These are phyloP conservation scores for Drosophila sulfurigaster DNA, from an alignment of 1,140 invertebrate species.

Conservation along the genomic window DNA sequence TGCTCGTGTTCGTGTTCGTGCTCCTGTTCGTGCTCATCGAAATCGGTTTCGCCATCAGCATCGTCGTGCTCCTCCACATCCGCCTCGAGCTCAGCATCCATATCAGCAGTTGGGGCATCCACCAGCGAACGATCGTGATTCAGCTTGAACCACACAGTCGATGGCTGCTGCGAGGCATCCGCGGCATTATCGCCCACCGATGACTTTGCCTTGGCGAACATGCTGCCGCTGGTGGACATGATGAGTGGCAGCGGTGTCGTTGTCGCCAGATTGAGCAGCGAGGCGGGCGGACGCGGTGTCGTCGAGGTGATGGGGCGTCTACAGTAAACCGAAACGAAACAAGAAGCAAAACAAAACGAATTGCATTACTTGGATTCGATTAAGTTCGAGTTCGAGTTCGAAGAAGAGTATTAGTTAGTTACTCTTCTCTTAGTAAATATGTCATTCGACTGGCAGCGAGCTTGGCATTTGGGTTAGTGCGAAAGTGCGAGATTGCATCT, in stretches of 20 bases:
- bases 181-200: slow-evolving; percentile 39
- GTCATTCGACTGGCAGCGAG: slow-evolving; percentile 44
- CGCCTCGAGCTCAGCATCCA: slow-evolving; percentile 48
- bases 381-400: not conserved
- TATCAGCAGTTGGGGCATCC: slow-evolving; percentile 53
- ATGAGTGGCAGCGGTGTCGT: slow-evolving; percentile 77
- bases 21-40: slow-evolving; percentile 65
- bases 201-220: slow-evolving; percentile 69
- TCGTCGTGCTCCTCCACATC: slow-evolving; percentile 45
- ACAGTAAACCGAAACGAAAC: not conserved
- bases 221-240: slow-evolving; percentile 67
- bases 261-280: slow-evolving; percentile 54
- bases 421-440: not conserved
- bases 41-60: slow-evolving; percentile 58
- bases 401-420: not conserved
- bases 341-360: slow-evolving; percentile 2
- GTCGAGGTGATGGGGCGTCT: slow-evolving; percentile 84
- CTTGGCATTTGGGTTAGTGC: slow-evolving; percentile 67
- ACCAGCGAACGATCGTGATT: slow-evolving; percentile 77
- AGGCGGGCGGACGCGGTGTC: slow-evolving; percentile 63
- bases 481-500: slow-evolving; percentile 66
- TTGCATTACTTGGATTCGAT: not conserved
- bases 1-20: slow-evolving; percentile 57
- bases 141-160: slow-evolving; percentile 76
- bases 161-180: slow-evolving; percentile 63